Base-by-base conservation (phyloP, 2,888 invertebrate species). In the Spilosoma lubricipeda region DNA sequence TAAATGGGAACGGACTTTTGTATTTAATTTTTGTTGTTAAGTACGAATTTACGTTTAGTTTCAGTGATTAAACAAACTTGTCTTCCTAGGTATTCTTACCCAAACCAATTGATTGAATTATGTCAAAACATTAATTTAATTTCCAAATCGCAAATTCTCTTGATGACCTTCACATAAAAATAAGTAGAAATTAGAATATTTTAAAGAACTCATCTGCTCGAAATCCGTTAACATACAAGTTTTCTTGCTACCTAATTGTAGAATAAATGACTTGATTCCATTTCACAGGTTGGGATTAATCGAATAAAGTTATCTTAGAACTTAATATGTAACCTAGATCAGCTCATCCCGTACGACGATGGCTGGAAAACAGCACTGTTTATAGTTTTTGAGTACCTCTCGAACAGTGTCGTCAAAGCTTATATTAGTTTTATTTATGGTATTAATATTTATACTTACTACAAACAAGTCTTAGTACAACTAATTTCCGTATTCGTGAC, bases 401-500 rank as follows among this genome's bases (percentile, higher is more conserved):
- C 45, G 15, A 45, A 45, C 45, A 45, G 45, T 45, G 2, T 45
- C 15, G 2, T 15, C 52, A 13, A 52, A 52, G 8, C 5, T 52
- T 9, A 52, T 18, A 7, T 20, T 23, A 5, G 52, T 7, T 20
- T 48, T 48, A 18, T 48, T 18, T 18, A 48, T 3, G 15, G 1
- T 45, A 15, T 15, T 15, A 45, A 45, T 45, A 45, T 48, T 2
- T 48, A 48, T 48, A 48, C 13, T 18, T 48, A 7, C 5, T 63
- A 15, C 5, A 30, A 13, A 30, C 18, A 63, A 63, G 18, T 63
- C 7, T 15, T 13, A 69, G 20, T 45, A 27, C 9, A 18, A 27
- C 56, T n/a, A 3, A 69, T 70, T 45, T 33, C 36, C 64, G 64
- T 20, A 11, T 45, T 39, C 27, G 39, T 67, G 70, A 69, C 36